Evolutionary conservation across 2,113 vertebrate genomes (phyloP), one percentile per base, ranked within the genome.

Genomic region (Indicator maculatus): DNA sequence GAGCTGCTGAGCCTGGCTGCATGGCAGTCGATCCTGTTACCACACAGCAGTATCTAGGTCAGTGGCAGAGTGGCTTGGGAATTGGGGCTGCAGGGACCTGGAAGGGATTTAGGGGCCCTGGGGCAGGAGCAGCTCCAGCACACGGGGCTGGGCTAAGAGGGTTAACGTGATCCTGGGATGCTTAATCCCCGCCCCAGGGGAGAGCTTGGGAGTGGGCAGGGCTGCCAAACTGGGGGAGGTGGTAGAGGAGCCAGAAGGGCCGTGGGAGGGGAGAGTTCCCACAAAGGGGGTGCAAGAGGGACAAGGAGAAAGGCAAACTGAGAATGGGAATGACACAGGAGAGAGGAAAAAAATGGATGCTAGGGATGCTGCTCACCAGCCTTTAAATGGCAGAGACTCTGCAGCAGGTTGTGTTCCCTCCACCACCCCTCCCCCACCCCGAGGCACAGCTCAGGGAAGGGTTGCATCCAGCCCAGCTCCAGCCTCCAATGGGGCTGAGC

Each of bases 371-470:
- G 23, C 50, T 9, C 36, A 23, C 38, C 16, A 7, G 7, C 4
- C 0, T n/a, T 16, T 60, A 30, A 30, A 12, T 7, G 11, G 36
- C 6, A 36, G 30, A 77, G 36, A 23, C 14, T 1, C 24, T 5
- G 7, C 11, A 17, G 13, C 7, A 14, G 69, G 15, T 45, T 12
- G 16, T 3, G 31, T 16, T 19, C 39, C 36, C 47, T 24, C 58
- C 27, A 8, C 16, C 24, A 45, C 44, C 14, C 44, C 44, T 45
- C 8, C 26, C 30, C 5, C 13, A 39, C 36, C 36, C n/a, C 2
- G 4, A 31, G 5, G 18, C 8, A 8, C 39, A 64, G 10, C 53
- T 69, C 5, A 0, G 41, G 31, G 41, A 19, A 12, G 30, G 28
- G 47, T 15, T 4, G 12, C 11, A 6, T n/a, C 20, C n/a, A 80